A percentile compares a stretch with the other conserved stretches of the same genome.
Conservation (phyloP, 2,888 invertebrate species). For the Morpho deidamia region DNA sequence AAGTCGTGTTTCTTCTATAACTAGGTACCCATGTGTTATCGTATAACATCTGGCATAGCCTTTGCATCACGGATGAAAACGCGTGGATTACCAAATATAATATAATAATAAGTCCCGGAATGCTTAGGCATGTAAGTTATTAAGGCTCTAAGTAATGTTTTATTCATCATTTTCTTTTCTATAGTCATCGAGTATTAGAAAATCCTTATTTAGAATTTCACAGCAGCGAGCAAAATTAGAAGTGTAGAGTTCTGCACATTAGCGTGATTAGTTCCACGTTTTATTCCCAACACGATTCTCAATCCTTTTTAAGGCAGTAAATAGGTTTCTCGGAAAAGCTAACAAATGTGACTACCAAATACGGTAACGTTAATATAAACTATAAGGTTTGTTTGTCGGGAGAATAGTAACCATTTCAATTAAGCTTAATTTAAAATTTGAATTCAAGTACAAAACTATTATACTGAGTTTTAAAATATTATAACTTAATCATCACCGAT, state of each 20-base stretch:
- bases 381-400: not conserved
- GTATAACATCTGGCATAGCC: too few relatives aligned
- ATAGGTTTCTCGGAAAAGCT: slow-evolving; percentile 9
- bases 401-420: not conserved
- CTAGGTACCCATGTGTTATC: too few relatives aligned
- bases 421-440: not conserved
- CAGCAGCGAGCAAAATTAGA: slow-evolving; percentile 3
- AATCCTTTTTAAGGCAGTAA: slow-evolving; percentile 12
- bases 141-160: too few relatives aligned
- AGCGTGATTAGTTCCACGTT: slow-evolving; percentile 17
- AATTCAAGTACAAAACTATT: not conserved
- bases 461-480: too few relatives aligned
- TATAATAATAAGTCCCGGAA: too few relatives aligned
- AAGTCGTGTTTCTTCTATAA: too few relatives aligned
- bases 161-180: too few relatives aligned
- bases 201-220: not conserved
- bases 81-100: too few relatives aligned
- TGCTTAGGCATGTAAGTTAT: too few relatives aligned
- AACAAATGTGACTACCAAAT: slow-evolving; percentile 9
- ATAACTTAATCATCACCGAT: too few relatives aligned
- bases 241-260: slow-evolving; percentile 16
- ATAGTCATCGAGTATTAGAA: not conserved
- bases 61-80: too few relatives aligned
- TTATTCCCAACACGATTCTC: slow-evolving; percentile 10
- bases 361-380: slow-evolving; percentile 2